phyloP scores from a whole-genome alignment of 2,797 vertebrate species.

The Hyperoplus lanceolatus region DNA sequence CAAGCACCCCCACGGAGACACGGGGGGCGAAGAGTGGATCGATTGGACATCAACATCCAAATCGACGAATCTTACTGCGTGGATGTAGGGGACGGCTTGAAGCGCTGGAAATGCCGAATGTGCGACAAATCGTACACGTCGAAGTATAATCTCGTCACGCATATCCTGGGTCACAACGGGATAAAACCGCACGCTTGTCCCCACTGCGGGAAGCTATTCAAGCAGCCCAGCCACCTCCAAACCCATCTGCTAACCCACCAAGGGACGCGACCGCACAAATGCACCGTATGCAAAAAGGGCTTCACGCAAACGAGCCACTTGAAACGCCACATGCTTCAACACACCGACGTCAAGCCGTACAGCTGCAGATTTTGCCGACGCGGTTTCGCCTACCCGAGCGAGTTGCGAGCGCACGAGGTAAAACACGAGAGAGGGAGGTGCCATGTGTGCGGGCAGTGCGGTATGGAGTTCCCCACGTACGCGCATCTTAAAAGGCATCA shows the following conservation, averaged over 20 bases:
- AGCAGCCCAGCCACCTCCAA: slow-evolving; percentile 98
- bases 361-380: slow-evolving; percentile 97
- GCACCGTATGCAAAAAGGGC: slow-evolving; percentile 95
- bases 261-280: slow-evolving; percentile 96
- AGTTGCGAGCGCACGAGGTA: slow-evolving; percentile 94
- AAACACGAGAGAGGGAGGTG: slow-evolving; percentile 96
- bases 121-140: slow-evolving; percentile 99
- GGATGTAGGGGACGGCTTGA: slow-evolving; percentile 93
- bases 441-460: slow-evolving; percentile 95
- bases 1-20: slow-evolving; percentile 80
- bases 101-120: slow-evolving; percentile 98
- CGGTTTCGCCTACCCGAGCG: slow-evolving; percentile 96
- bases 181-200: slow-evolving; percentile 97
- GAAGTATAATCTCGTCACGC: slow-evolving; percentile 98
- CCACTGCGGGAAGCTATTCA: slow-evolving; percentile 97
- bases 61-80: slow-evolving; percentile 98
- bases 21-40: slow-evolving; percentile 92
- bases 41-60: slow-evolving; percentile 98
- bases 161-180: slow-evolving; percentile 97
- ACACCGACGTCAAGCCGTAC: slow-evolving; percentile 96
- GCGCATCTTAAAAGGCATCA: slow-evolving; percentile 97
- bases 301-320: slow-evolving; percentile 99
- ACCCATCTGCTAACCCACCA: slow-evolving; percentile 98
- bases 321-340: slow-evolving; percentile 98
- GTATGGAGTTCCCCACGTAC: slow-evolving; percentile 98